Percentiles rank a stretch among this genome's conserved stretches.
Conservation (phyloP, 2,797 vertebrate species). For the Eutrigla gurnardus region DNA sequence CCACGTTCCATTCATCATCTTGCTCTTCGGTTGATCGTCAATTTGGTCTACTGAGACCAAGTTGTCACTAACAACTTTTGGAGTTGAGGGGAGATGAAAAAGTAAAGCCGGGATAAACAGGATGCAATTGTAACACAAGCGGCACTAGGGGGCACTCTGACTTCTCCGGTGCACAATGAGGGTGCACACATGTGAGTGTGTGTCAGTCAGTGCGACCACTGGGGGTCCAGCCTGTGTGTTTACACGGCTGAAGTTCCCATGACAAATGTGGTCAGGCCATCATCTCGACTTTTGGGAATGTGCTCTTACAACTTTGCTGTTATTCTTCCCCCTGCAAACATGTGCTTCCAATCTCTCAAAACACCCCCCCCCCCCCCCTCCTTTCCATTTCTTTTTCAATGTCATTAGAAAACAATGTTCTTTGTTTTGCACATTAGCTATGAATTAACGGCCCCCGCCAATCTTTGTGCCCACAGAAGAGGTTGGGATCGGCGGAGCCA, state of each 20-base stretch:
- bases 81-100: slow-evolving; percentile 43
- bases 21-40: slow-evolving; percentile 48
- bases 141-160: slow-evolving; percentile 86
- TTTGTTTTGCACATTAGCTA: slow-evolving; percentile 91
- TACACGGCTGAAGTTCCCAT: slow-evolving; percentile 91
- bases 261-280: slow-evolving; percentile 90
- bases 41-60: slow-evolving; percentile 46
- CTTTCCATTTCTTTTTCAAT: slow-evolving; percentile 75
- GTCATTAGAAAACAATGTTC: slow-evolving; percentile 91
- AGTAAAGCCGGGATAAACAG: slow-evolving; percentile 24
- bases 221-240: slow-evolving; percentile 75
- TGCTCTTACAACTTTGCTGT: slow-evolving; percentile 69
- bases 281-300: slow-evolving; percentile 85
- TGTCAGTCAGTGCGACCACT: slow-evolving; percentile 46
- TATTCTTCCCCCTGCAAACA: slow-evolving; percentile 84
- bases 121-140: slow-evolving; percentile 37
- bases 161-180: slow-evolving; percentile 48
- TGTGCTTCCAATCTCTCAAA: slow-evolving; percentile 93
- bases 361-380: slow-evolving; percentile 80
- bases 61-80: slow-evolving; percentile 54
- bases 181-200: slow-evolving; percentile 27
- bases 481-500: slow-evolving; percentile 88
- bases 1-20: slow-evolving; percentile 50
- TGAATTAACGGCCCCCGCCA: slow-evolving; percentile 86
- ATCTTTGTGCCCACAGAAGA: slow-evolving; percentile 85